A percentile compares a stretch with the other conserved stretches of the same genome.
phyloP scores from a whole-genome alignment of 2,888 invertebrate genomes.

The Alviniconcha strummeri region DNA sequence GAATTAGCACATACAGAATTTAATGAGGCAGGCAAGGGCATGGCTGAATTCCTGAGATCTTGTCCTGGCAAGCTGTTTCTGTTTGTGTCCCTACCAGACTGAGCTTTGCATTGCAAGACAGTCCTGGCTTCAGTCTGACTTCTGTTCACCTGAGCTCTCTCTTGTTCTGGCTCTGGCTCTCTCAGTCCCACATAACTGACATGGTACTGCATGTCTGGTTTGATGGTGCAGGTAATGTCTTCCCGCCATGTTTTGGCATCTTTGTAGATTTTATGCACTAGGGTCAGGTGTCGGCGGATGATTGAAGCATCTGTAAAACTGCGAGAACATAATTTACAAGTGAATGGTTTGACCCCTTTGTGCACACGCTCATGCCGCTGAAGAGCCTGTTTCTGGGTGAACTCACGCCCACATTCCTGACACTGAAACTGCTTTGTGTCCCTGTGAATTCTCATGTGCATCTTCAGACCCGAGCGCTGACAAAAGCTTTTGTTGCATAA shows the following conservation, averaged over 20 bases:
- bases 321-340: conserved; percentile 71
- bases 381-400: conserved; percentile 74
- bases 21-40: neutral
- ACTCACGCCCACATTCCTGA: conserved; percentile 71
- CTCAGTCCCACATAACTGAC: conserved; percentile 27
- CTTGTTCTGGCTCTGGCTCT: neutral
- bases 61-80: neutral
- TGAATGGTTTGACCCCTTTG: conserved; percentile 72
- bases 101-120: neutral
- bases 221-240: conserved; percentile 49
- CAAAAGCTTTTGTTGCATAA: conserved; percentile 70
- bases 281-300: conserved; percentile 57
- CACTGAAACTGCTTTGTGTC: conserved; percentile 71
- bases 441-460: conserved; percentile 72
- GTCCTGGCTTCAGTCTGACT: neutral
- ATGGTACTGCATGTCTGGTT: conserved; percentile 39
- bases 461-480: conserved; percentile 71
- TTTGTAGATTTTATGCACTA: conserved; percentile 62
- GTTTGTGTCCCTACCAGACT: neutral
- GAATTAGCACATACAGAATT: neutral
- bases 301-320: conserved; percentile 67
- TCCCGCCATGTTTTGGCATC: conserved; percentile 57
- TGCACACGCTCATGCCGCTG: conserved; percentile 74
- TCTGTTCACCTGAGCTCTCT: neutral
- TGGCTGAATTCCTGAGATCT: neutral